Base-by-base conservation (phyloP, 2,888 invertebrate species). In the Lepidocyrtoides sp. region DNA sequence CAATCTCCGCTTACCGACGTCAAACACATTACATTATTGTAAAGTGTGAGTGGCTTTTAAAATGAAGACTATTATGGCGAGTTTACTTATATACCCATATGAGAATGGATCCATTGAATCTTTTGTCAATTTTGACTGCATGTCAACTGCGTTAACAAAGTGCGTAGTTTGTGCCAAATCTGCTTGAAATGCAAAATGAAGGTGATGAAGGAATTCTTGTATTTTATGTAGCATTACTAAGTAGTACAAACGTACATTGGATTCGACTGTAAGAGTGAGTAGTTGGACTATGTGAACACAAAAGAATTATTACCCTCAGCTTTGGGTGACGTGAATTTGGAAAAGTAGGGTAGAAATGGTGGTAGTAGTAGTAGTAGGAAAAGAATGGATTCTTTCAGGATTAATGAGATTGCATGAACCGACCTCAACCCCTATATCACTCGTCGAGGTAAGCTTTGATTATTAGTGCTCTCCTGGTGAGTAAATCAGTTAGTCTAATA, bases 401-500 rank as follows among this genome's bases (percentile, higher is more conserved):
- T 87, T 87, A 87, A 87, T 87, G 87, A 87, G 87, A 79, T 79
- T 57, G 57, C 79, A 79, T 57, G 79, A 79, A 57, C 57, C 79
- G 36, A 79, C 54, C 79, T 79, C 79, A 79, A 79, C 79, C 79
- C 54, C 79, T 57, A 79, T 57, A 79, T 79, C 57, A 79, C 79
- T 32, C 12, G 26, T 32, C 14, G 54, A 32, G 54, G 79, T 79
- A 77, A 77, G 77, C 77, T 77, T 51, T 77, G 77, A 48, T 77
- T 77, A 77, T 54, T 51, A 29, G 48, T 2, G 1, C 20, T 72
- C 14, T 23, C 41, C 23, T 17, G 10, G 72, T 72, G 44, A 44
- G 20, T 20, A 44, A 72, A 72, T 10, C 48, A 26, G 17, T 12
- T 32, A 54, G 23, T 36, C 51, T 41, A 79, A 57, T 41, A 77